Evolutionary conservation across 2,797 vertebrate species (phyloP).

Genomic region (Macropodus opercularis): DNA sequence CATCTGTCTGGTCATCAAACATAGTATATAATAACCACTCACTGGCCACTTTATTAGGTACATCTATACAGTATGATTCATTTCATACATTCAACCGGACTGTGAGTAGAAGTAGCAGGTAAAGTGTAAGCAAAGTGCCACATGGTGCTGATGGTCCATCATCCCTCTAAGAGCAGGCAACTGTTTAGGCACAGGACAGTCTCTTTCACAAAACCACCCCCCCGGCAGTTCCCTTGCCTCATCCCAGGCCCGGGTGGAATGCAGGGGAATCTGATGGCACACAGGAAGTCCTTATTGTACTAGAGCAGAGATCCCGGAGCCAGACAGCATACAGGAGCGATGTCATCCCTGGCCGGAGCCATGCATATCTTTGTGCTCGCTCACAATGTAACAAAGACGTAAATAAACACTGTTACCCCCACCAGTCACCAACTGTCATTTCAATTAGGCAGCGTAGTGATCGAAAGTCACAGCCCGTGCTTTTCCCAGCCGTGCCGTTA

Average conservation of each 20-base stretch:
- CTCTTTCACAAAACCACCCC: conserved; percentile 64
- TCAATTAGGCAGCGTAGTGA: conserved; percentile 84
- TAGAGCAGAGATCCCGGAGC: conserved; percentile 82
- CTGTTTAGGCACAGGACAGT: conserved; percentile 42
- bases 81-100: no score
- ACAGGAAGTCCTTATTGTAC: conserved; percentile 84
- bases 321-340: conserved; percentile 86
- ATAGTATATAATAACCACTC: no score
- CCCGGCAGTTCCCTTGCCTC: conserved; percentile 55
- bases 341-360: conserved; percentile 80
- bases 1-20: no score
- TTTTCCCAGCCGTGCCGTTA: conserved; percentile 79
- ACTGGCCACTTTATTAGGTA: no score
- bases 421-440: conserved; percentile 87
- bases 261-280: conserved; percentile 73
- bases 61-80: no score
- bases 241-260: conserved; percentile 66
- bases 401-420: conserved; percentile 87
- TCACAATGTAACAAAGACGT: conserved; percentile 88
- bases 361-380: conserved; percentile 88
- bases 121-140: conserved; percentile 24
- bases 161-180: conserved; percentile 38
- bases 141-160: conserved; percentile 40
- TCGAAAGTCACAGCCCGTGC: conserved; percentile 58
- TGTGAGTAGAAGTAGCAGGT: conserved; percentile 22